A percentile compares a stretch with the other conserved stretches of the same genome.
Evolutionary conservation across 2,888 invertebrate genomes (phyloP).

Genomic region (Mesorhabditis belari): DNA sequence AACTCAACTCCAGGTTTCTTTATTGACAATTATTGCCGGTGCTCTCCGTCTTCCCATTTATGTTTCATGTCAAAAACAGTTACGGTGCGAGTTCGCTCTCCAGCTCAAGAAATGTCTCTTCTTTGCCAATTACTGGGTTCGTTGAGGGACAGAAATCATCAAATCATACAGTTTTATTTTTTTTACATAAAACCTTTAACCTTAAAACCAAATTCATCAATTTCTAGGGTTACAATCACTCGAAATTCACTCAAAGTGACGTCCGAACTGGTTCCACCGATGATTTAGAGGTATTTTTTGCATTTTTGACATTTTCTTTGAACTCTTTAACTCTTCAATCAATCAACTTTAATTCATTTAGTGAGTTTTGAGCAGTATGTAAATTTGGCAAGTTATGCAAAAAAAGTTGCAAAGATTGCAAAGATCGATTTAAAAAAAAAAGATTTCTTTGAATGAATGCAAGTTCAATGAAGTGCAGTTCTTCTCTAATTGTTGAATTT

Average conservation of each 20-base stretch:
- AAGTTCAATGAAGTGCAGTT: too few species aligned
- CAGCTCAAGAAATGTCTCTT: conserved; percentile 11
- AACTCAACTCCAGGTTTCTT: conserved; percentile 23
- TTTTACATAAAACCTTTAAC: background rate
- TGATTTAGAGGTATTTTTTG: background rate
- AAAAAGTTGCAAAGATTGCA: too few species aligned
- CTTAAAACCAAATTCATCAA: background rate
- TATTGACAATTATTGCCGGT: conserved; percentile 43
- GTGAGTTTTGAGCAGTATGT: too few species aligned
- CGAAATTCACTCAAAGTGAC: background rate
- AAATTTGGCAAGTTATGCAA: too few species aligned
- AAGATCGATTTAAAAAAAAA: too few species aligned
- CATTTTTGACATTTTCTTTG: too few species aligned
- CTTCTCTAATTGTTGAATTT: too few species aligned
- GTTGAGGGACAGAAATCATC: too few species aligned
- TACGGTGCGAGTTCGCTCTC: conserved; percentile 20
- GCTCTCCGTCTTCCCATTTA: conserved; percentile 45
- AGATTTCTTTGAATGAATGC: too few species aligned
- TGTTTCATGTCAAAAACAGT: conserved; percentile 33
- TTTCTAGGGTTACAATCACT: background rate
- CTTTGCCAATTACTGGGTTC: background rate
- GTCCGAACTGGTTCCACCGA: background rate
- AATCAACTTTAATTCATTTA: too few species aligned
- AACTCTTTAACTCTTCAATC: too few species aligned
- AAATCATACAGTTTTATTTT: too few species aligned